A percentile compares a stretch with the other conserved stretches of the same genome.
phyloP scores from a whole-genome alignment of 2,888 invertebrate species.

The Glyphotaelius pellucidus region DNA sequence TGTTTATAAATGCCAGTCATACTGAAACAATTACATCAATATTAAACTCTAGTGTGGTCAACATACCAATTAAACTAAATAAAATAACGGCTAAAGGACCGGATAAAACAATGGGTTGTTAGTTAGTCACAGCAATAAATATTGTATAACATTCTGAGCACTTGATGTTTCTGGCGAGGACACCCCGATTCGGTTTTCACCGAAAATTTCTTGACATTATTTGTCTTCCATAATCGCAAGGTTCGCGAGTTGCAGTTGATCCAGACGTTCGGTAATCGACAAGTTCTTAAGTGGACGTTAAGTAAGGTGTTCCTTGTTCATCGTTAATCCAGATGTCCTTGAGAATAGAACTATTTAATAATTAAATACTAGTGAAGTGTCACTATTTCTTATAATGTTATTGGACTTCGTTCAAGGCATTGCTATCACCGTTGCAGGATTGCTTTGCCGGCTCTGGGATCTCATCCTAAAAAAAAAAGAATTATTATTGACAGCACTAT shows the following conservation, averaged over 20 bases:
- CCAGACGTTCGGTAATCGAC: neutral
- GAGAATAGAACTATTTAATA: constrained; percentile 33
- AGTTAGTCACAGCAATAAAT: neutral
- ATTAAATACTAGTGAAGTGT: constrained; percentile 44
- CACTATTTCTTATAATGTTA: constrained; percentile 53
- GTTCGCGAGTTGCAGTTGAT: neutral
- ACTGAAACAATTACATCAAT: constrained; percentile 30
- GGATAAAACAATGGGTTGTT: neutral
- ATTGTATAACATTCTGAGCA: neutral
- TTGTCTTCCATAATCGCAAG: neutral
- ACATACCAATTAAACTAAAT: constrained; percentile 22
- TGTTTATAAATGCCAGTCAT: constrained; percentile 47
- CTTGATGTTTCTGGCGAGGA: neutral
- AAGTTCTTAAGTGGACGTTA: neutral
- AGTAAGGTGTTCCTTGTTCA: neutral
- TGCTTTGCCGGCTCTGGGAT: constrained; percentile 39
- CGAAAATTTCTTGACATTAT: neutral
- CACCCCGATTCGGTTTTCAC: neutral
- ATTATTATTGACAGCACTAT: neutral
- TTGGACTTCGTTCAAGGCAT: constrained; percentile 59
- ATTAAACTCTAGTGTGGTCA: constrained; percentile 34
- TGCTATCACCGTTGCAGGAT: constrained; percentile 62
- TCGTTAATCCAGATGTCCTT: neutral
- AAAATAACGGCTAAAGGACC: constrained; percentile 5
- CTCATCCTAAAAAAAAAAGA: constrained; percentile 44